Conservation (phyloP, 2,797 vertebrate genomes). For the Anguilla megastoma region DNA sequence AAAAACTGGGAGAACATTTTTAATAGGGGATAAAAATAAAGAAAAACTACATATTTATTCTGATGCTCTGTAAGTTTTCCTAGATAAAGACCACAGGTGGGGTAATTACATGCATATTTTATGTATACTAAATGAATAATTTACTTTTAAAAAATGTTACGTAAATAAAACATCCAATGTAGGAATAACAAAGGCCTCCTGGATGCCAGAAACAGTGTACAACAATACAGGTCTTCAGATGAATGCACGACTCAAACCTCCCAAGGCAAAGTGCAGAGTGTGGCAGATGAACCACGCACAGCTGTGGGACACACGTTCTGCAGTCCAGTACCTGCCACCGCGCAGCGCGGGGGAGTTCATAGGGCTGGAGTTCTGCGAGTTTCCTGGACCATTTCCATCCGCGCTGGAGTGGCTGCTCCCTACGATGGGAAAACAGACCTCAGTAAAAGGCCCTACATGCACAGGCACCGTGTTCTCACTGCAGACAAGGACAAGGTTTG, state of each 20-base stretch:
- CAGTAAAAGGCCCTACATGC: neutral
- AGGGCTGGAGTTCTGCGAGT: conserved; percentile 66
- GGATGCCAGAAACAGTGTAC: neutral
- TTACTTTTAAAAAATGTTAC: neutral
- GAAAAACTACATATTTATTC: neutral
- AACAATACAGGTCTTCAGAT: neutral
- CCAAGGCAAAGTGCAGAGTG: neutral
- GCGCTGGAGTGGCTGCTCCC: conserved; percentile 72
- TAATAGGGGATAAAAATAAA: neutral
- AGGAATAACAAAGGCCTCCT: neutral
- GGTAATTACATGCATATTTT: neutral
- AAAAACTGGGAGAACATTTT: neutral
- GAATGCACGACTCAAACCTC: neutral
- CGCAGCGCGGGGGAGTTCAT: conserved; percentile 68
- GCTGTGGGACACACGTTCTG: neutral
- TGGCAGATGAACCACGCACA: neutral
- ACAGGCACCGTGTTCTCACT: too few species aligned
- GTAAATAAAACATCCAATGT: too few species aligned
- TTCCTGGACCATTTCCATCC: conserved; percentile 61
- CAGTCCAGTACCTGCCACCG: conserved; percentile 64
- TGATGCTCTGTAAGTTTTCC: neutral
- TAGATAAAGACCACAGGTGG: neutral
- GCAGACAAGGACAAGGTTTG: neutral
- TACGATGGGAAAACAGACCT: conserved; percentile 38
- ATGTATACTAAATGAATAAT: neutral